phyloP scores from a whole-genome alignment of 2,888 invertebrate species.

The Elysia crispata region DNA sequence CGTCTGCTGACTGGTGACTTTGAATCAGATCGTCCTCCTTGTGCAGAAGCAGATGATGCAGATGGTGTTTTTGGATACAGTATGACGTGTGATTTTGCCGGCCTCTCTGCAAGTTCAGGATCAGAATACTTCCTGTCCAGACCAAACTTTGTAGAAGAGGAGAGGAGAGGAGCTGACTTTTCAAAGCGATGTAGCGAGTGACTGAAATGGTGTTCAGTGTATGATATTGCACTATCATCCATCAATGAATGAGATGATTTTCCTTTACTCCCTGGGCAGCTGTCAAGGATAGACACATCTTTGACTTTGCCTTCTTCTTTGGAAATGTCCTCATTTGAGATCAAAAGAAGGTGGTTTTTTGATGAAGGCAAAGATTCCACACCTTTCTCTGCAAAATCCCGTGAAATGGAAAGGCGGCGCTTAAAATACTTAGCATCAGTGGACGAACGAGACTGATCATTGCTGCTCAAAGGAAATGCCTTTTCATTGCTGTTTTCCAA shows the following conservation, averaged over 20 bases:
- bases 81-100: constrained; percentile 39
- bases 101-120: constrained; percentile 30
- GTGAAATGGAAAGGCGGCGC: constrained; percentile 54
- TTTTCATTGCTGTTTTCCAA: too few relatives aligned
- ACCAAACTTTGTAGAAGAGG: constrained; percentile 42
- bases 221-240: too few relatives aligned
- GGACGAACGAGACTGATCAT: constrained; percentile 44
- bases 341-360: too few relatives aligned
- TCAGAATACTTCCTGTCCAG: constrained; percentile 41
- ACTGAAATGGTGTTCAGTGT: too few relatives aligned
- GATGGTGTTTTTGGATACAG: constrained; percentile 42
- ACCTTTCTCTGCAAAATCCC: constrained; percentile 53
- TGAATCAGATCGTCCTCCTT: constrained; percentile 44
- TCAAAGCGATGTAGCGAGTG: too few relatives aligned
- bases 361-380: constrained; percentile 45
- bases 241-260: too few relatives aligned
- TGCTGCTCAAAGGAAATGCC: background rate
- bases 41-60: constrained; percentile 44
- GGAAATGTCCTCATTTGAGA: too few relatives aligned
- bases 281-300: too few relatives aligned
- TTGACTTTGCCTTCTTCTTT: too few relatives aligned
- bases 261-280: too few relatives aligned
- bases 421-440: constrained; percentile 48
- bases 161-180: background rate
- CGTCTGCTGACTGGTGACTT: constrained; percentile 52